These are phyloP conservation scores for Botia almorhae DNA, from an alignment of 2,797 vertebrate species.

Conservation along the genomic window DNA sequence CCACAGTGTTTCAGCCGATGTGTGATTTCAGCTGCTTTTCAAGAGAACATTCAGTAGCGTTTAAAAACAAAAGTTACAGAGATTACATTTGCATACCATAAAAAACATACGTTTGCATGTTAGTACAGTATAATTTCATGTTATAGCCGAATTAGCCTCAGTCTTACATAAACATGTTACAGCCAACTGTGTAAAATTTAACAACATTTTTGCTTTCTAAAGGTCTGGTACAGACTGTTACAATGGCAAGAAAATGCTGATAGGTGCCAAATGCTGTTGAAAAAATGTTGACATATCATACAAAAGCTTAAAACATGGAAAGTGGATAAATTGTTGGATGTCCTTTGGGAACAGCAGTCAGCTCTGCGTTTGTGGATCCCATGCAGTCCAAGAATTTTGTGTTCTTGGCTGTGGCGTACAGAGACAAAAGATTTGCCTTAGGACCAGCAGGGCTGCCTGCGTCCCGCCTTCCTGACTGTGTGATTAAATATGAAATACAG, in stretches of 20 bases:
- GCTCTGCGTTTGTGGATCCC: slow-evolving; percentile 36
- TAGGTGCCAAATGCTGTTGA: slow-evolving; percentile 53
- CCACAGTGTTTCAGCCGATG: no score
- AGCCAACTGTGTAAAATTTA: slow-evolving; percentile 51
- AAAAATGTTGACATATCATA: slow-evolving; percentile 48
- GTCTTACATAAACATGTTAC: neutral
- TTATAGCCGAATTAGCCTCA: neutral
- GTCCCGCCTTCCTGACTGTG: slow-evolving; percentile 12
- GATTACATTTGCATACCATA: neutral
- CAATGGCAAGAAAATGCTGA: slow-evolving; percentile 55
- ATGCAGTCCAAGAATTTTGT: slow-evolving; percentile 18
- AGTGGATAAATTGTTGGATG: slow-evolving; percentile 43
- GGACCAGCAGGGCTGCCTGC: slow-evolving; percentile 25
- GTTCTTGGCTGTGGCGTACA: slow-evolving; percentile 5
- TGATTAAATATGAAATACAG: slow-evolving; percentile 28
- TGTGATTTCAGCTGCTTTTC: no score
- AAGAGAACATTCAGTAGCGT: no score
- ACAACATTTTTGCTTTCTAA: slow-evolving; percentile 62
- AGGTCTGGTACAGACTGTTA: slow-evolving; percentile 66
- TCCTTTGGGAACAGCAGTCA: slow-evolving; percentile 45
- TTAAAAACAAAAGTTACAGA: no score
- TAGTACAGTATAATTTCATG: neutral
- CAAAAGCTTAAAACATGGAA: slow-evolving; percentile 46
- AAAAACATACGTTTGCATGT: neutral
- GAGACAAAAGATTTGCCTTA: slow-evolving; percentile 45